Base-by-base conservation (phyloP, 2,797 vertebrate species). In the Falco biarmicus region DNA sequence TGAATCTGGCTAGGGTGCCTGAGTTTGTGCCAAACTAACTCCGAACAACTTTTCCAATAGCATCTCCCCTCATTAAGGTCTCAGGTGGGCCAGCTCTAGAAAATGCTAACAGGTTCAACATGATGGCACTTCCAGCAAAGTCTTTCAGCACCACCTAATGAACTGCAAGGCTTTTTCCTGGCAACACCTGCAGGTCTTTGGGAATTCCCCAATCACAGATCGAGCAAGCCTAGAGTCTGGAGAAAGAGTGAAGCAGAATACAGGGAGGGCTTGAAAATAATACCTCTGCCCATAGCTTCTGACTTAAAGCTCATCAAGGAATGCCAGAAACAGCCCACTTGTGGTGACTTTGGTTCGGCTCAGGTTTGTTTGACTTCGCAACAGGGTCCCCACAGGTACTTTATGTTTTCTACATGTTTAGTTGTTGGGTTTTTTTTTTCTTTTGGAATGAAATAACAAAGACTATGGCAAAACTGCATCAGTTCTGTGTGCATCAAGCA, bases 141-240 rank as follows among this genome's bases (percentile, higher is more conserved):
- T 70, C 32, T 80, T 92, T 89, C 90, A 87, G 86, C 90, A 89
- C 39, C 88, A 90, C 53, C 69, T 95, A 89, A 93, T 93, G 90
- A 95, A 90, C 57, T 26, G 53, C 11, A 59, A 63, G 6, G 9
- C 10, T 69, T 92, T 94, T 91, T 87, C 79, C 71, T 83, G 93
- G 92, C 88, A 90, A 63, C 56, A 43, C 47, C 70, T 57, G 54
- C 45, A 47, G 11, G 39, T 61, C 65, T 59, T 70, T 78, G 82
- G 77, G 76, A 91, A 94, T 94, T 89, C 87, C 71, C 83, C 64
- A 59, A 6, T 65, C 65, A 15, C 10, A n/a, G 50, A 57, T 3
- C 7, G 34, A 78, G 14, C 9, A 59, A 82, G 15, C 7, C 60
- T n/a, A 4, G n/a, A 53, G 28, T 70, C 75, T 80, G 68, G 39